phyloP scores from a whole-genome alignment of 2,888 invertebrate species.

The Tachina grossa region DNA sequence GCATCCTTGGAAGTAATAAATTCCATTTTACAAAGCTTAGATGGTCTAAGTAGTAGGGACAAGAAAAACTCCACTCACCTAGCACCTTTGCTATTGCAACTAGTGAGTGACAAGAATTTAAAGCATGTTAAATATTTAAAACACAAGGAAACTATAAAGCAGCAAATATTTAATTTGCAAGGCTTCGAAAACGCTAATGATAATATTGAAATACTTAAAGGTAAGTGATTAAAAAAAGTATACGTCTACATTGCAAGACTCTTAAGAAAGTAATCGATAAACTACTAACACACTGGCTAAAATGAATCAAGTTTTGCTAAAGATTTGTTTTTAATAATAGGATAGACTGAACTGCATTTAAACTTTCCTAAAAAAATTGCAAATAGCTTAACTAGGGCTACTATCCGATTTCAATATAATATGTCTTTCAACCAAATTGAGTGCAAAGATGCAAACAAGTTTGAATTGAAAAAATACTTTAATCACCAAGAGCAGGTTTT shows the following conservation, averaged over 20 bases:
- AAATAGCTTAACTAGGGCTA: too few relatives aligned
- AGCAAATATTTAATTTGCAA: constrained; percentile 83
- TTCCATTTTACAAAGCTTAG: constrained; percentile 80
- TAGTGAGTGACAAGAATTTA: constrained; percentile 70
- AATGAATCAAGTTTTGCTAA: neutral
- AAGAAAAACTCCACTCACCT: constrained; percentile 59
- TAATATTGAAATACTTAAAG: constrained; percentile 37
- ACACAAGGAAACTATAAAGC: constrained; percentile 83
- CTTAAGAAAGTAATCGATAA: neutral
- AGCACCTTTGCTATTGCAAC: constrained; percentile 55
- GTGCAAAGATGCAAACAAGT: too few relatives aligned
- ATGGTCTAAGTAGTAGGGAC: constrained; percentile 72
- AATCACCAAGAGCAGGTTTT: too few relatives aligned
- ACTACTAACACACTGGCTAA: constrained; percentile 57
- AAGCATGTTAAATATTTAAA: constrained; percentile 82
- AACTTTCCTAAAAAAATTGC: too few relatives aligned
- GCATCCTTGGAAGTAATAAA: constrained; percentile 89
- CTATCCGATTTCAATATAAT: too few relatives aligned
- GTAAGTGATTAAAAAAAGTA: constrained; percentile 31
- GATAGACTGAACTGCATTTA: too few relatives aligned
- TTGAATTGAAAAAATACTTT: too few relatives aligned
- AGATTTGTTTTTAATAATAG: too few relatives aligned
- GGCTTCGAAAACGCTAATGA: constrained; percentile 77
- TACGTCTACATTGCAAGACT: neutral
- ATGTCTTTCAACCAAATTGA: too few relatives aligned